Evolutionary conservation across 2,113 vertebrate genomes (phyloP).

Genomic region (Thryonomys swinderianus): DNA sequence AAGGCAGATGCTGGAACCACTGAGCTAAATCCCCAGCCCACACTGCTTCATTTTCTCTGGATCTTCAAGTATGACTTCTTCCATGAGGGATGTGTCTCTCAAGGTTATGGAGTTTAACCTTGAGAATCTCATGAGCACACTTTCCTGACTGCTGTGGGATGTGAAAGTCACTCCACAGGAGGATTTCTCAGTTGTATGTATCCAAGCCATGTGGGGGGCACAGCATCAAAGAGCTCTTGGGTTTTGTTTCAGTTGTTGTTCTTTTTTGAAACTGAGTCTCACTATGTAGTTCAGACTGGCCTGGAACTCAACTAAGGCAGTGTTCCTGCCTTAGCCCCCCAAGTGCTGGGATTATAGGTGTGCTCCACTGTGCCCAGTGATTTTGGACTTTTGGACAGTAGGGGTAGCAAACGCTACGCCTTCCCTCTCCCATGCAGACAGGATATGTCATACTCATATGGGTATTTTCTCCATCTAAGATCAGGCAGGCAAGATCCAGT

Average conservation of each 20-base stretch:
- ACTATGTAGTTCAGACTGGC: background rate
- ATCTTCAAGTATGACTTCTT: constrained; percentile 11
- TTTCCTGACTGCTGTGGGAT: background rate
- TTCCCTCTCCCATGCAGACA: background rate
- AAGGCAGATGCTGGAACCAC: too few relatives aligned
- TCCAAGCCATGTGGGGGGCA: background rate
- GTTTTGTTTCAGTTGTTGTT: background rate
- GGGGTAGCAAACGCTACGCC: constrained; percentile 6
- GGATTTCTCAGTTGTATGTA: background rate
- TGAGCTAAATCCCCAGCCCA: too few relatives aligned
- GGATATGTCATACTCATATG: background rate
- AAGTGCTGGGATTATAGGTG: background rate
- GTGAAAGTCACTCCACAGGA: background rate
- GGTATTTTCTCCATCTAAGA: constrained; percentile 6
- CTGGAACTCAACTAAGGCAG: background rate
- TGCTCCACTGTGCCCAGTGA: background rate
- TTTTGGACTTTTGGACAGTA: constrained; percentile 16
- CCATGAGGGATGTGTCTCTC: background rate
- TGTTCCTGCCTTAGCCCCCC: background rate
- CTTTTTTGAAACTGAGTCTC: background rate
- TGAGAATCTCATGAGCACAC: constrained; percentile 8
- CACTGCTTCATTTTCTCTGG: constrained; percentile 28
- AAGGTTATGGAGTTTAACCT: constrained; percentile 8
- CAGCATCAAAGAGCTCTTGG: background rate
- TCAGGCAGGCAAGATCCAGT: background rate